Evolutionary conservation across 2,113 vertebrate genomes (phyloP), one percentile per base, ranked within the genome.

Genomic region (Hippocampus guttulatus): DNA sequence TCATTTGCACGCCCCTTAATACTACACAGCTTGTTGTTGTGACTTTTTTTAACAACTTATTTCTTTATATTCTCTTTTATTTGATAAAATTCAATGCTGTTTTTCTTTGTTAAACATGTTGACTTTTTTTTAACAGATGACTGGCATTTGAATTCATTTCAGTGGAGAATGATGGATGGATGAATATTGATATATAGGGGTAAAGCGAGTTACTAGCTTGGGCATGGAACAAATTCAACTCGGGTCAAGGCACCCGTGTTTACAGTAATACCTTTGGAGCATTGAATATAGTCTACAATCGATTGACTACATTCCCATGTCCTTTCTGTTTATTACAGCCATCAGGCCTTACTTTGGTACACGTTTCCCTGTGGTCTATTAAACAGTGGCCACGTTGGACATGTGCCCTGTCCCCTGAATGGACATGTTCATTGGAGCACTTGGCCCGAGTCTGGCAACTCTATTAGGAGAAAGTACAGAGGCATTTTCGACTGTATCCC

Each of bases 401-500:
- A 75, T 41, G 55, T 76, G 87, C 86, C 84, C 78, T 84, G 81
- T 87, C 84, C 84, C 78, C 84, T 88, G 77, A 88, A 84, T 81
- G 81, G 81, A 81, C 78, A 86, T 69, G 77, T 75, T 84, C 73
- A 78, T 67, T 82, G 81, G 88, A 84, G 85, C 81, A 82, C 81
- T 85, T 65, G 71, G 71, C 76, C 83, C 73, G 81, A 79, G 62
- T 81, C 82, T 75, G 81, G 84, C 87, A 78, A 80, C 76, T 61
- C 78, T 85, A 79, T 87, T 86, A 87, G 82, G 82, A 88, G 84
- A 84, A 87, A 88, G 41, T 85, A 87, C 70, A 81, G 68, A 88
- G 83, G 83, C 86, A 88, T 90, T 86, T 86, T 85, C 82, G 75
- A 79, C 81, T 82, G 63, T 68, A 52, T 72, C 70, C 71, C 73